phyloP scores from a whole-genome alignment of 2,797 vertebrate genomes.

The Hylomyscus alleni region DNA sequence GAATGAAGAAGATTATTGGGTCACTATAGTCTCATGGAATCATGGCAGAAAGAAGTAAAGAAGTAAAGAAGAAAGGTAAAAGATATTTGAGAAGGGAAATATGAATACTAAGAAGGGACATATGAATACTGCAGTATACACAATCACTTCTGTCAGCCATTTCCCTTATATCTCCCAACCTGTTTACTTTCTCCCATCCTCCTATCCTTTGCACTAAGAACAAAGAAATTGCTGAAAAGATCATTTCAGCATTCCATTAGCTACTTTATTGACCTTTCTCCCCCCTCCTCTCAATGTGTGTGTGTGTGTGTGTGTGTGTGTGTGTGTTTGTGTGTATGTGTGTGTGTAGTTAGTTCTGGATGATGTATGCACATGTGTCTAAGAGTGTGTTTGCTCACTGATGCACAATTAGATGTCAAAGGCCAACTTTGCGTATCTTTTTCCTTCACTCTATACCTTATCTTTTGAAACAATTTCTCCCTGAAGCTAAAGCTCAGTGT shows the following conservation, averaged over 20 bases:
- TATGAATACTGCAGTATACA: background rate
- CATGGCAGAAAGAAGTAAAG: background rate
- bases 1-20: background rate
- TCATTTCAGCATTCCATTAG: rapidly evolving
- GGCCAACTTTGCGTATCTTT: background rate
- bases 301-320: background rate
- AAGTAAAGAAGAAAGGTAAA: background rate
- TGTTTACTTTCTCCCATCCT: background rate
- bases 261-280: background rate
- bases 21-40: background rate
- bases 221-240: background rate
- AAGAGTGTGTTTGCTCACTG: background rate
- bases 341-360: no score
- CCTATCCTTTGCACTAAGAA: background rate
- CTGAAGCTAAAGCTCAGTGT: background rate
- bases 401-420: background rate
- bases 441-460: background rate
- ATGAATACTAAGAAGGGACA: background rate
- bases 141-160: background rate
- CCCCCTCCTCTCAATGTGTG: background rate
- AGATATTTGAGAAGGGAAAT: background rate
- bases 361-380: background rate
- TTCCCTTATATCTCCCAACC: background rate
- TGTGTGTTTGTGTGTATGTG: background rate
- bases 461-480: background rate